Evolutionary conservation across 1,140 invertebrate species (phyloP).

Genomic region (Odontomachus brunneus): DNA sequence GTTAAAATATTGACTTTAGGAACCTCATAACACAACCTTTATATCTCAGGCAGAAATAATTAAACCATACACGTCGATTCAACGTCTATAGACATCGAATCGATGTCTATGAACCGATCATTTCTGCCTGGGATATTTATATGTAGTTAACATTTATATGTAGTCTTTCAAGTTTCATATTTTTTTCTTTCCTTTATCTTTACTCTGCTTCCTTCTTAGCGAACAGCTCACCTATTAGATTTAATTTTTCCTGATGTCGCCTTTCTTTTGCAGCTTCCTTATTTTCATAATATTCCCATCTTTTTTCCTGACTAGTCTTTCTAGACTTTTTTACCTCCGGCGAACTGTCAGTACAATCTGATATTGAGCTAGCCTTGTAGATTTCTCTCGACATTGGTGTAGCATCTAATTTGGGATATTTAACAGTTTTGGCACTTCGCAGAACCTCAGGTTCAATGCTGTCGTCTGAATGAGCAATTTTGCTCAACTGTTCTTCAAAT

Average conservation of each 20-base stretch:
- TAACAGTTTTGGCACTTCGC: conserved; percentile 13
- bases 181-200: not conserved
- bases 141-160: too few relatives aligned
- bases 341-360: not conserved
- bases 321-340: not conserved
- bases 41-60: too few relatives aligned
- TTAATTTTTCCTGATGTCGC: not conserved
- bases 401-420: conserved; percentile 20
- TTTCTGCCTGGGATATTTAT: too few relatives aligned
- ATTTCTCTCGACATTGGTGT: not conserved
- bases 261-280: conserved; percentile 18
- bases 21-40: too few relatives aligned
- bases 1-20: too few relatives aligned
- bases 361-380: not conserved
- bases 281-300: not conserved
- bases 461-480: conserved; percentile 1
- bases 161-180: conserved; percentile 6
- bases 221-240: not conserved
- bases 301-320: not conserved
- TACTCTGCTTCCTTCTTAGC: not conserved
- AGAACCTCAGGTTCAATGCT: conserved; percentile 20
- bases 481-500: not conserved
- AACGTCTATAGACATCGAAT: too few relatives aligned
- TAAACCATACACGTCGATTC: too few relatives aligned
- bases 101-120: too few relatives aligned